phyloP scores from a whole-genome alignment of 2,797 vertebrate genomes.

The Silurus aristotelis region DNA sequence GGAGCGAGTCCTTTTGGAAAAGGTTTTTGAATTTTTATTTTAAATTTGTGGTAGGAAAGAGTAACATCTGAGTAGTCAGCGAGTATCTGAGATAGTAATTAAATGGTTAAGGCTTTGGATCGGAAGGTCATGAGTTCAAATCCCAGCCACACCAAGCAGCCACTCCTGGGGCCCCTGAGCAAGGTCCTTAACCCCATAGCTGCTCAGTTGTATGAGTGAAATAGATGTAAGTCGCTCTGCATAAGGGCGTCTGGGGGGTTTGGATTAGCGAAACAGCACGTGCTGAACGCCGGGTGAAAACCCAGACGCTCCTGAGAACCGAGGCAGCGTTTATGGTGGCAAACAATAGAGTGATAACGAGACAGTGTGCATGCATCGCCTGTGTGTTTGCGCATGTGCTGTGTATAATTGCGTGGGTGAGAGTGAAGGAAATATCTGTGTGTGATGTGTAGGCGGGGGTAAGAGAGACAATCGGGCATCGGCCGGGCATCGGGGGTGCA shows the following conservation, averaged over 20 bases:
- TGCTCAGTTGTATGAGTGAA: too few species aligned
- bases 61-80: neutral
- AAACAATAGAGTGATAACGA: conserved; percentile 57
- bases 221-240: too few species aligned
- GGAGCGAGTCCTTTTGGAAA: conserved; percentile 40
- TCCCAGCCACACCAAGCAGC: too few species aligned
- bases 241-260: too few species aligned
- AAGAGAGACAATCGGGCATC: conserved; percentile 23
- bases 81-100: too few species aligned
- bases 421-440: conserved; percentile 27
- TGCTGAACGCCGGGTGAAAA: conserved; percentile 53
- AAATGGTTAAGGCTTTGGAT: too few species aligned
- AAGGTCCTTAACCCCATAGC: too few species aligned
- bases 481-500: conserved; percentile 17
- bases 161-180: too few species aligned
- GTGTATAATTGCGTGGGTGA: conserved; percentile 19
- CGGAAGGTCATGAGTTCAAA: too few species aligned
- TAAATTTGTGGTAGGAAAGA: conserved; percentile 46
- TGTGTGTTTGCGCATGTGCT: conserved; percentile 23
- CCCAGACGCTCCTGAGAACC: conserved; percentile 46
- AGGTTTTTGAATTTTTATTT: conserved; percentile 16
- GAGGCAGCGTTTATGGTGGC: conserved; percentile 36
- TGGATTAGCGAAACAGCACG: conserved; percentile 20
- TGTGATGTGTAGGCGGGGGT: conserved; percentile 32
- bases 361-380: conserved; percentile 25